Evolutionary conservation across 2,113 vertebrate genomes (phyloP).

Genomic region (Lepidothrix coronata): DNA sequence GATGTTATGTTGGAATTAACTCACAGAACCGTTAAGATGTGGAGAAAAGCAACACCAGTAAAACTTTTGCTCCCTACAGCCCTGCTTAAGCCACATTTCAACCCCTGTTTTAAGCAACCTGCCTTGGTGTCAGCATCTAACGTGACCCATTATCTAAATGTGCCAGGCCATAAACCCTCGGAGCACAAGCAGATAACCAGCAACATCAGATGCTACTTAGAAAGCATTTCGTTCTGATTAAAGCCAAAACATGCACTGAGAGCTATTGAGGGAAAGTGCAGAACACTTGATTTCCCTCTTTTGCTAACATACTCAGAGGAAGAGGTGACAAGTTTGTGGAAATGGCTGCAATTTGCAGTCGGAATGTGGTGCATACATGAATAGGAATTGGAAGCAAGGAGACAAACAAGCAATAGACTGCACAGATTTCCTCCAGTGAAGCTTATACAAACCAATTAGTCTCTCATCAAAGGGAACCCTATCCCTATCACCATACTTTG

Average conservation of each 20-base stretch:
- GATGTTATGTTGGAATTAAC: not conserved
- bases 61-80: not conserved
- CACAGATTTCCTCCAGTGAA: not conserved
- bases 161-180: not conserved
- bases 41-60: not conserved
- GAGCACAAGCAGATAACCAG: not conserved
- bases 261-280: constrained; percentile 13
- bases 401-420: not conserved
- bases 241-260: not conserved
- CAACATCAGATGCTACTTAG: constrained; percentile 2
- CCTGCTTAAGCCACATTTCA: not conserved
- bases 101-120: not conserved
- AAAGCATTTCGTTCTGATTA: constrained; percentile 14
- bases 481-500: not conserved
- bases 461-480: not conserved
- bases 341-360: constrained; percentile 53
- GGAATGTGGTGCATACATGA: not conserved
- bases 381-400: constrained; percentile 15
- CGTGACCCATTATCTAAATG: not conserved
- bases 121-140: not conserved
- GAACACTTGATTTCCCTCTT: constrained; percentile 41
- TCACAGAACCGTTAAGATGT: not conserved
- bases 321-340: constrained; percentile 37
- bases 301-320: not conserved
- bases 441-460: not conserved